Evolutionary conservation across 2,888 invertebrate genomes (phyloP).

Genomic region (Gibbula magus): DNA sequence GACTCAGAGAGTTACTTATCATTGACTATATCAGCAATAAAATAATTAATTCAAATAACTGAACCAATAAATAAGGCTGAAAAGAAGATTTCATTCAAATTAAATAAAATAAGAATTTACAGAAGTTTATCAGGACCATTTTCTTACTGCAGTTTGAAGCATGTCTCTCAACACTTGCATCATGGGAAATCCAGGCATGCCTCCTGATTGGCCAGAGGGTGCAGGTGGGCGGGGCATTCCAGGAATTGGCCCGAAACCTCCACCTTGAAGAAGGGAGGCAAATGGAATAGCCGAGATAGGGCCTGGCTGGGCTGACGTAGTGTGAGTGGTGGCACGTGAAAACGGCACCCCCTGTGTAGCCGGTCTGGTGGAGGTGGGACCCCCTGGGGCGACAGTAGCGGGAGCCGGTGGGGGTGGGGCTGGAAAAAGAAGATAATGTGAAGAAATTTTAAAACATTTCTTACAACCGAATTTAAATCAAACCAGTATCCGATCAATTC

Average conservation of each 20-base stretch:
- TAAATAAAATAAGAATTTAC: too few relatives aligned
- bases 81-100: too few relatives aligned
- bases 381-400: conserved; percentile 32
- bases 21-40: too few relatives aligned
- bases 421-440: not conserved
- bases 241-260: not conserved
- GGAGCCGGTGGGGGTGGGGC: conserved; percentile 28
- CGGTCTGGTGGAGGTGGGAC: conserved; percentile 29
- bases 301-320: conserved; percentile 41
- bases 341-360: conserved; percentile 28
- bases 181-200: conserved; percentile 41
- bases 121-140: not conserved
- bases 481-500: too few relatives aligned
- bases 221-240: conserved; percentile 1
- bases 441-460: not conserved
- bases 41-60: too few relatives aligned
- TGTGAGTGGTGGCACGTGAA: conserved; percentile 33
- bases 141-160: conserved; percentile 39
- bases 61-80: too few relatives aligned
- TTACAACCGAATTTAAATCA: not conserved
- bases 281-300: conserved; percentile 40
- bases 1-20: too few relatives aligned
- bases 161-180: conserved; percentile 48
- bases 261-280: conserved; percentile 34
- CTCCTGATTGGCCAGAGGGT: not conserved